These are phyloP conservation scores for Coleophora flavipennella DNA, from an alignment of 2,888 invertebrate genomes.

Conservation along the genomic window DNA sequence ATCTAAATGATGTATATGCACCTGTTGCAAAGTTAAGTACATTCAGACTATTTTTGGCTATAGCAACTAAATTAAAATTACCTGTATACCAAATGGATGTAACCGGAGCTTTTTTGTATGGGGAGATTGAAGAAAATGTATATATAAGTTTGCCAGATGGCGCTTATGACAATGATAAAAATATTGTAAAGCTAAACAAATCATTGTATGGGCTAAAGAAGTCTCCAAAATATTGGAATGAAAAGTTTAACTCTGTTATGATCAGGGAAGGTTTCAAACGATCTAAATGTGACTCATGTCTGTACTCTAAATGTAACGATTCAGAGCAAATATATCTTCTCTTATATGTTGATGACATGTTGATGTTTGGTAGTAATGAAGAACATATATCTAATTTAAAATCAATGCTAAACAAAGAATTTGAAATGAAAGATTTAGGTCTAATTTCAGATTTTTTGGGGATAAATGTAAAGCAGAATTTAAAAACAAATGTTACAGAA, in stretches of 20 bases:
- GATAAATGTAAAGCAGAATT: conserved; percentile 9
- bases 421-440: conserved; percentile 11
- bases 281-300: conserved; percentile 10
- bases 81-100: conserved; percentile 13
- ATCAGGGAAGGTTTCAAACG: conserved; percentile 8
- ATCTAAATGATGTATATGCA: conserved; percentile 4
- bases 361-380: conserved; percentile 8
- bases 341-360: conserved; percentile 11
- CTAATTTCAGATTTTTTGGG: conserved; percentile 7
- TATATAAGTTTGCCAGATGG: conserved; percentile 15
- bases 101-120: conserved; percentile 12
- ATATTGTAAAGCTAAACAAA: conserved; percentile 10
- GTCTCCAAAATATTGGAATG: conserved; percentile 14
- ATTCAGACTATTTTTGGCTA: conserved; percentile 3
- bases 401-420: conserved; percentile 4
- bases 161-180: conserved; percentile 6
- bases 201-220: conserved; percentile 16
- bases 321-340: conserved; percentile 8
- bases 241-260: conserved; percentile 12
- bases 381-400: conserved; percentile 4
- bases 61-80: conserved; percentile 5
- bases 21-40: conserved; percentile 10
- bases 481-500: conserved; percentile 3
- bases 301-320: conserved; percentile 8
- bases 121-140: conserved; percentile 12